Evolutionary conservation across 2,113 vertebrate species (phyloP).

Genomic region (Plectropomus leopardus): DNA sequence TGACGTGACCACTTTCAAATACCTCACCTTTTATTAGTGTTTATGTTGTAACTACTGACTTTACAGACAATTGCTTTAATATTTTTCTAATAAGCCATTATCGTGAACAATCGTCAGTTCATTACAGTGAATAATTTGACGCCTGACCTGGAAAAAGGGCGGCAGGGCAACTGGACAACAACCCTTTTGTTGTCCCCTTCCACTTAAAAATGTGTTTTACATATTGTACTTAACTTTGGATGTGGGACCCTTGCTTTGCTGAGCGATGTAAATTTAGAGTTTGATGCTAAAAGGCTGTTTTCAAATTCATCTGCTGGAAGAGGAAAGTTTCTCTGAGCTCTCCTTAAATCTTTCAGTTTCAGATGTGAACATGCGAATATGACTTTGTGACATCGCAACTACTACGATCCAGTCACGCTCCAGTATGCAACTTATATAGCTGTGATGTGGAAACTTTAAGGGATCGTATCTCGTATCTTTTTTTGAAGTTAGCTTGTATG

Average conservation of each 20-base stretch:
- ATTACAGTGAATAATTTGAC: neutral
- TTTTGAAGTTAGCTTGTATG: too few relatives aligned
- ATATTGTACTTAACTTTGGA: too few relatives aligned
- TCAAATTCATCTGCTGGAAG: neutral
- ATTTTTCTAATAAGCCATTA: neutral
- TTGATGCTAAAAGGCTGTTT: neutral
- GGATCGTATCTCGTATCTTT: too few relatives aligned
- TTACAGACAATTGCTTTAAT: neutral
- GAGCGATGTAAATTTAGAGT: too few relatives aligned
- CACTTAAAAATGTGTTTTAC: neutral
- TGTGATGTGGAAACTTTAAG: too few relatives aligned
- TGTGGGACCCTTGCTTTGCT: too few relatives aligned
- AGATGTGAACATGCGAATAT: neutral
- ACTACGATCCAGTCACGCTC: neutral
- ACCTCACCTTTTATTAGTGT: neutral
- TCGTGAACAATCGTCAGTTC: neutral
- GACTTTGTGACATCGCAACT: neutral
- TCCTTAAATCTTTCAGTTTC: neutral
- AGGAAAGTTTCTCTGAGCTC: neutral
- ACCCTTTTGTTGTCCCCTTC: neutral
- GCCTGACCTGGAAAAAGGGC: neutral
- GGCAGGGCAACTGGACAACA: neutral
- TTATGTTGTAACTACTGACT: neutral
- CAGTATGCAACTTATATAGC: too few relatives aligned
- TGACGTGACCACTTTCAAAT: neutral